Evolutionary conservation across 2,888 invertebrate species (phyloP).

Genomic region (Chymomyza caudatula): DNA sequence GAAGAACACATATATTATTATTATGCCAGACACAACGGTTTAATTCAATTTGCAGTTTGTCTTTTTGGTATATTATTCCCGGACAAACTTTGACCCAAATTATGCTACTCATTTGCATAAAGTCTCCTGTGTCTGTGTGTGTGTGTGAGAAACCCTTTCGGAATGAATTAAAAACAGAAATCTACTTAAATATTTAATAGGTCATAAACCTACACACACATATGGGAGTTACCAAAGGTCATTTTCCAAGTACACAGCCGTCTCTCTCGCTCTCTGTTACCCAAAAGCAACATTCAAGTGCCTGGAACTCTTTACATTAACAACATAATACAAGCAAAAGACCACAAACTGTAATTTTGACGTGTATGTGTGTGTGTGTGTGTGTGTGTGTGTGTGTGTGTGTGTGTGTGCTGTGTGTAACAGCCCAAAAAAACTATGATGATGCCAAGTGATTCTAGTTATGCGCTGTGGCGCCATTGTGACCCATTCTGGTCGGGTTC

Average conservation of each 20-base stretch:
- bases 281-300: not conserved
- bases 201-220: not conserved
- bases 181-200: slow-evolving; percentile 60
- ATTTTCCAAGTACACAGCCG: not conserved
- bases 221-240: not conserved
- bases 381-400: too few relatives aligned
- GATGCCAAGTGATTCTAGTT: not conserved
- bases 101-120: slow-evolving; percentile 58
- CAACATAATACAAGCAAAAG: not conserved
- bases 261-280: not conserved
- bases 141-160: slow-evolving; percentile 34
- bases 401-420: not conserved
- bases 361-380: too few relatives aligned
- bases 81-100: slow-evolving; percentile 57
- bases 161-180: slow-evolving; percentile 59
- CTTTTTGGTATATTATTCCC: slow-evolving; percentile 7
- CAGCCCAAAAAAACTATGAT: not conserved
- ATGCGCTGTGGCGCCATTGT: slow-evolving; percentile 3
- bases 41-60: slow-evolving; percentile 38
- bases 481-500: not conserved
- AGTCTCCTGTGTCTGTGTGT: slow-evolving; percentile 20
- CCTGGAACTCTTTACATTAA: not conserved
- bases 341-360: not conserved
- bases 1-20: slow-evolving; percentile 10
- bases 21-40: slow-evolving; percentile 21